phyloP scores from a whole-genome alignment of 1,140 invertebrate genomes.

The Cotesia vestalis region DNA sequence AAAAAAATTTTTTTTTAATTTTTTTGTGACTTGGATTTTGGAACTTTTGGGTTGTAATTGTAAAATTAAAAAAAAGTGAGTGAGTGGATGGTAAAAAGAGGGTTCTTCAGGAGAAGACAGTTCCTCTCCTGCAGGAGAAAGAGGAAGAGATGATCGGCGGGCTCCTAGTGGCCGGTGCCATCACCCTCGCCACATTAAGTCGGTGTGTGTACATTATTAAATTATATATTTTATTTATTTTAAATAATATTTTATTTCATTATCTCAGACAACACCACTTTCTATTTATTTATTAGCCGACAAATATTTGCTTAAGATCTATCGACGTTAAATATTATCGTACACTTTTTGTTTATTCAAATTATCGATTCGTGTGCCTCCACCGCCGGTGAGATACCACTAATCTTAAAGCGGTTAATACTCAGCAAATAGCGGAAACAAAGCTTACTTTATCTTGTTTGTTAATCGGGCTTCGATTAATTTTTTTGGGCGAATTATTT shows the following conservation, averaged over 20 bases:
- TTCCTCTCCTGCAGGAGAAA: conserved; percentile 53
- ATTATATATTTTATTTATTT: conserved; percentile 45
- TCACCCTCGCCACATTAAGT: conserved; percentile 65
- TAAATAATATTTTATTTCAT: background rate
- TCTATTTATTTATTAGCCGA: too few species aligned
- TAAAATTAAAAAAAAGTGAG: background rate
- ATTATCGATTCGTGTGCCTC: conserved; percentile 5
- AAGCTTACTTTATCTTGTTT: too few species aligned
- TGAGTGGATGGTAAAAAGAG: conserved; percentile 53
- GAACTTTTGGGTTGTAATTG: too few species aligned
- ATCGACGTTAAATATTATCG: too few species aligned
- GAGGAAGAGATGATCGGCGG: conserved; percentile 64
- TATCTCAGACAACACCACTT: background rate
- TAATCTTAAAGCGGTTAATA: conserved; percentile 1
- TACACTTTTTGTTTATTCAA: background rate
- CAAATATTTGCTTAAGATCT: too few species aligned
- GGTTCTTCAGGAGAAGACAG: conserved; percentile 50
- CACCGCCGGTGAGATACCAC: background rate
- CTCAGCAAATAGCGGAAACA: too few species aligned
- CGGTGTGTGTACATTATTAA: conserved; percentile 67
- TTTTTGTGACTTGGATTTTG: too few species aligned
- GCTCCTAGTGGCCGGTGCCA: conserved; percentile 64
- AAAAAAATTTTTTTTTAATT: too few species aligned
- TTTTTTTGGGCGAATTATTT: too few species aligned
- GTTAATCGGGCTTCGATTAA: too few species aligned